Base-by-base conservation (phyloP, 2,113 vertebrate species). In the Erpornis zantholeuca region DNA sequence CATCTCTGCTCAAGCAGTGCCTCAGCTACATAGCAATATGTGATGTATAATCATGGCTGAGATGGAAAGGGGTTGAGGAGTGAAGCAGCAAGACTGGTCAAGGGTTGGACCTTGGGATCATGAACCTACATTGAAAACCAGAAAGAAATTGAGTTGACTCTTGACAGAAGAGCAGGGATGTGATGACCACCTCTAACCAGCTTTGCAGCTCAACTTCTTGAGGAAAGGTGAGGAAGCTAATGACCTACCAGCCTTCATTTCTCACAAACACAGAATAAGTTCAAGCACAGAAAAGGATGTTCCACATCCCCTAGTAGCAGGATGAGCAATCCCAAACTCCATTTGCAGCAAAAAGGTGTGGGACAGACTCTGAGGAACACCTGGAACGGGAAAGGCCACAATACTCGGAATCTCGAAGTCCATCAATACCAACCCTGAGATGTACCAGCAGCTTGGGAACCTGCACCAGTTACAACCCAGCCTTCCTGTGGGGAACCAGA, bases 401-500 rank as follows among this genome's bases (percentile, higher is more conserved):
- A 27, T 12, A 35, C 11, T 53, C 56, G 11, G 61, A 24, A 57
- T 35, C 1, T 0, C 78, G 53, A 19, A 80, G 21, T n/a, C 36
- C n/a, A 40, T 63, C 63, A 77, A 11, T 10, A 77, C 50, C 38
- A 59, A 25, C 33, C 17, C 38, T 11, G 36, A 85, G 36, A 31
- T 6, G 22, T 87, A 36, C 23, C 38, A 65, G 16, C 3, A 2
- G 33, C 42, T 83, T 63, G 54, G 64, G 25, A 92, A 80, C 15
- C 35, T 4, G 11, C 36, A 31, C 20, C 2, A 4, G n/a, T 22
- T 40, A 59, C 72, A 70, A 29, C 3, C 31, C 75, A 88, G 28
- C 25, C 12, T 65, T 33, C 35, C 40, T 3, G 0, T 0, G 0
- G 56, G 47, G 59, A 90, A 33, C 12, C 36, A 57, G 31, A 61